These are phyloP conservation scores for Formica exsecta DNA, from an alignment of 1,140 invertebrate genomes.

Conservation along the genomic window DNA sequence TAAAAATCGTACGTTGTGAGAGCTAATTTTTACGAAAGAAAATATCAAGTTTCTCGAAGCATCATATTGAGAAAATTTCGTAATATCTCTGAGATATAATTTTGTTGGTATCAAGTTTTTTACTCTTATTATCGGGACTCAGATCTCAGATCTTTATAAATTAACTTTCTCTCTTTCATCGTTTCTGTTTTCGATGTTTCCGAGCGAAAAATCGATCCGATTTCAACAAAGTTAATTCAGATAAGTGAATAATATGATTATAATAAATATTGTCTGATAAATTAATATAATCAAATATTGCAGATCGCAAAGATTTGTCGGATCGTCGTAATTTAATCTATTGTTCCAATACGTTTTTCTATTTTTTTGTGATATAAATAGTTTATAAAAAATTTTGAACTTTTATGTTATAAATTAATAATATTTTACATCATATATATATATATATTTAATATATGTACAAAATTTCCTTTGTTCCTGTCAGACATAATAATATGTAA, in stretches of 20 bases:
- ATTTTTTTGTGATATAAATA: not conserved
- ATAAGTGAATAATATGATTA: not conserved
- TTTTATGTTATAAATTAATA: conserved; percentile 21
- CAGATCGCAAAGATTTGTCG: not conserved
- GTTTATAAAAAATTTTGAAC: not conserved
- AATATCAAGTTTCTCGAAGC: not conserved
- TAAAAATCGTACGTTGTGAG: not conserved
- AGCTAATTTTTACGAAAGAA: not conserved
- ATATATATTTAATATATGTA: not conserved
- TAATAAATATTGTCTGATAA: not conserved
- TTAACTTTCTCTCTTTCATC: not conserved
- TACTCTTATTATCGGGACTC: not conserved
- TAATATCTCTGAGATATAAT: not conserved
- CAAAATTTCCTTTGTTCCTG: not conserved
- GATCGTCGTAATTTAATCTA: not conserved
- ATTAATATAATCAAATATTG: not conserved
- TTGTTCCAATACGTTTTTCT: not conserved
- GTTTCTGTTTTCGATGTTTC: conserved; percentile 3
- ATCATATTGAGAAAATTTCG: not conserved
- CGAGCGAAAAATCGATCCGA: not conserved
- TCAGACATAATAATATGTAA: not conserved
- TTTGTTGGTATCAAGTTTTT: not conserved
- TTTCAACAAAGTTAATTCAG: not conserved
- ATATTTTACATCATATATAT: not conserved
- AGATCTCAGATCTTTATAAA: not conserved